Evolutionary conservation across 2,797 vertebrate genomes (phyloP).

Genomic region (Lateolabrax maculatus): DNA sequence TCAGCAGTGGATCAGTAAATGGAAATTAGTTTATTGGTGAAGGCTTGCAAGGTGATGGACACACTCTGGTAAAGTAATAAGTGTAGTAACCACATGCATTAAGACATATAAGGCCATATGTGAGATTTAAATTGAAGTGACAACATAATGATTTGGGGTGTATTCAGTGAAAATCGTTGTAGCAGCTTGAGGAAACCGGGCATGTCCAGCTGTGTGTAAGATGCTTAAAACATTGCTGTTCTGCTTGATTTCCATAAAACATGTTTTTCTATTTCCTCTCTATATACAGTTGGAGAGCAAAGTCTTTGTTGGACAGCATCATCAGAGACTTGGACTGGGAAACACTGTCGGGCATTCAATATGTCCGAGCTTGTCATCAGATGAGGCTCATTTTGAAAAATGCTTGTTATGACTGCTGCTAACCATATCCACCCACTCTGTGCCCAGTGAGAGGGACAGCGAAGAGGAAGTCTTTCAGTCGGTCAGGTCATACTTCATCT

Average conservation of each 20-base stretch:
- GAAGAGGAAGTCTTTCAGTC: slow-evolving; percentile 75
- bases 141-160: slow-evolving; percentile 75
- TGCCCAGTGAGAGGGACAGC: slow-evolving; percentile 67
- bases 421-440: slow-evolving; percentile 74
- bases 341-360: slow-evolving; percentile 74
- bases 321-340: slow-evolving; percentile 69
- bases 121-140: slow-evolving; percentile 74
- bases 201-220: slow-evolving; percentile 51
- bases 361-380: slow-evolving; percentile 78
- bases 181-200: slow-evolving; percentile 58
- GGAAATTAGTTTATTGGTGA: slow-evolving; percentile 71
- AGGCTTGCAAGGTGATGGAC: slow-evolving; percentile 66
- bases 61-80: slow-evolving; percentile 67
- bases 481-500: slow-evolving; percentile 70
- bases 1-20: slow-evolving; percentile 70
- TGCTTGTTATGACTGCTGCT: slow-evolving; percentile 79
- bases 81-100: slow-evolving; percentile 69
- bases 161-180: slow-evolving; percentile 63
- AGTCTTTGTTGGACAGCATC: slow-evolving; percentile 69
- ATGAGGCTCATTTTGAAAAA: slow-evolving; percentile 79
- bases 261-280: slow-evolving; percentile 50
- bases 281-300: slow-evolving; percentile 44
- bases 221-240: slow-evolving; percentile 53
- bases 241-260: slow-evolving; percentile 51
- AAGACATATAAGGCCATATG: slow-evolving; percentile 57